Evolutionary conservation across 2,113 vertebrate genomes (phyloP).

Genomic region (Porphyrio hochstetteri): DNA sequence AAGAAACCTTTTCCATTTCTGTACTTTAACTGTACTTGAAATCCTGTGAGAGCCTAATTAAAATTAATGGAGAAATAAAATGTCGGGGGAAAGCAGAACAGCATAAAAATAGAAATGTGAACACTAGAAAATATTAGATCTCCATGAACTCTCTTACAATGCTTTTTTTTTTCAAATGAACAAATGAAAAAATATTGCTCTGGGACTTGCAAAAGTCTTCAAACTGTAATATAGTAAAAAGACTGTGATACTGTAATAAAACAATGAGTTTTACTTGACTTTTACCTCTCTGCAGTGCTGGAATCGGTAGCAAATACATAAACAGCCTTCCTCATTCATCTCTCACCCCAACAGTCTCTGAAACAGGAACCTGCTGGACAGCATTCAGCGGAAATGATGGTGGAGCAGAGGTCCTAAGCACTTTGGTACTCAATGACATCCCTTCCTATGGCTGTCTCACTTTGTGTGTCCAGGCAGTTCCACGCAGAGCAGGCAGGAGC

Average conservation of each 20-base stretch:
- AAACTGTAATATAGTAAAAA: background rate
- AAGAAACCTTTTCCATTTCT: background rate
- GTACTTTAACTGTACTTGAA: background rate
- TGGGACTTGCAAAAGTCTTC: background rate
- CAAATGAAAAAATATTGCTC: background rate
- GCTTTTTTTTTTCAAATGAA: background rate
- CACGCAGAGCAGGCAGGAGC: background rate
- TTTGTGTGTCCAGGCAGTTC: background rate
- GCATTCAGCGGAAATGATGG: background rate
- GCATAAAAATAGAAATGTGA: conserved; percentile 43
- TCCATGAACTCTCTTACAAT: background rate
- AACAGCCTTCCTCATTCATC: background rate
- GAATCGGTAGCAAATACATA: background rate
- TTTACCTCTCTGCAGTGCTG: background rate
- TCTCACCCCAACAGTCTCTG: background rate
- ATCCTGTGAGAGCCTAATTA: conserved; percentile 20
- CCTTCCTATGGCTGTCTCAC: background rate
- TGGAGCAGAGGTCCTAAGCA: background rate
- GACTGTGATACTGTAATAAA: background rate
- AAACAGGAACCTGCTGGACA: background rate
- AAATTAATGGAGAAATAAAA: conserved; percentile 31
- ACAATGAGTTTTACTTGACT: background rate
- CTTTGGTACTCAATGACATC: background rate
- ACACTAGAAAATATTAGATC: background rate
- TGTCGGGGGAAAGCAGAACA: background rate